phyloP scores from a whole-genome alignment of 2,113 vertebrate species.

The Pangasianodon gigas region DNA sequence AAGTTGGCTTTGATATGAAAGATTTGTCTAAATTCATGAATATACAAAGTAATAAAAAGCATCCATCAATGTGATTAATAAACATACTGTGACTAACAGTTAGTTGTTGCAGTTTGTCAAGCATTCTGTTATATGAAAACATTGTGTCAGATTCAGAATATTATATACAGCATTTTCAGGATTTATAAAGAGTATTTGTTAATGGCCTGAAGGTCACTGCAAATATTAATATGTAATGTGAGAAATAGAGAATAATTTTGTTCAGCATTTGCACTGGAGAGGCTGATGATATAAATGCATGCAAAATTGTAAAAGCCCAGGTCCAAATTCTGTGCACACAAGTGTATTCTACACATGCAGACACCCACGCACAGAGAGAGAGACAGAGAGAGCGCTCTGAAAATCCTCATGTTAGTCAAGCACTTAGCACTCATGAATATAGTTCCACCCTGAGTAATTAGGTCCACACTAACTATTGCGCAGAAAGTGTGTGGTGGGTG shows the following conservation, averaged over 20 bases:
- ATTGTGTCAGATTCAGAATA: conserved; percentile 8
- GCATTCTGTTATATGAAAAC: neutral
- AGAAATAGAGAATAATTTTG: neutral
- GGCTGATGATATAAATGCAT: neutral
- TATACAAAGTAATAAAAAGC: conserved; percentile 49
- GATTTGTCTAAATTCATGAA: conserved; percentile 51
- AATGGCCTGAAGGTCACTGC: neutral
- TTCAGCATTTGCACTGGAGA: neutral
- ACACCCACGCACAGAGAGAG: conserved; percentile 6
- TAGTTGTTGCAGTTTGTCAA: conserved; percentile 34
- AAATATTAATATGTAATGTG: neutral
- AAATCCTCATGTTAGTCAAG: conserved; percentile 19
- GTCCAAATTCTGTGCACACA: conserved; percentile 7
- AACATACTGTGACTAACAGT: conserved; percentile 60
- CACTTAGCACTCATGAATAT: conserved; percentile 61
- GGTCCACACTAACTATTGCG: conserved; percentile 57
- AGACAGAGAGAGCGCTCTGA: conserved; percentile 41
- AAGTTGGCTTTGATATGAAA: conserved; percentile 55
- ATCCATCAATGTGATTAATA: conserved; percentile 55
- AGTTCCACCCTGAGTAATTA: conserved; percentile 66
- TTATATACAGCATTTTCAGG: neutral
- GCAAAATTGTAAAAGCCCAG: conserved; percentile 23
- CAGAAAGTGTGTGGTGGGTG: conserved; percentile 60
- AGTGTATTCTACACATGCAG: conserved; percentile 23
- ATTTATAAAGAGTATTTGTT: neutral